These are phyloP conservation scores for Leucoma salicis DNA, from an alignment of 2,888 invertebrate genomes.

Conservation along the genomic window DNA sequence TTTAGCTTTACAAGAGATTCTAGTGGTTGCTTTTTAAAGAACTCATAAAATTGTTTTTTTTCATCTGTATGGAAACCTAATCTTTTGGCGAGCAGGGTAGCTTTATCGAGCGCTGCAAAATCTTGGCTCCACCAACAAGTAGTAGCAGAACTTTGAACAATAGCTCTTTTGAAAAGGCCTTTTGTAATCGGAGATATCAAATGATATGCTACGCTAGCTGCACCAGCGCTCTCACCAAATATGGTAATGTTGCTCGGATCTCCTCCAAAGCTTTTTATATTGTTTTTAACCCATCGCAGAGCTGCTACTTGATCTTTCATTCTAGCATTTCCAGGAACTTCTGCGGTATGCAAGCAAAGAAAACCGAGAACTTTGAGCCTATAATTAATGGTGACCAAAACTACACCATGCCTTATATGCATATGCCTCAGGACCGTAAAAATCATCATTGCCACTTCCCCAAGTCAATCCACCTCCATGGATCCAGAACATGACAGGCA, in stretches of 20 bases:
- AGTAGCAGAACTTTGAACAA: slow-evolving; percentile 86
- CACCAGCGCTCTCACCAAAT: slow-evolving; percentile 72
- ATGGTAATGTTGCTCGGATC: slow-evolving; percentile 66
- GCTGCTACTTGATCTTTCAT: slow-evolving; percentile 74
- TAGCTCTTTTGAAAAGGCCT: slow-evolving; percentile 72
- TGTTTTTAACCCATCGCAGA: slow-evolving; percentile 61
- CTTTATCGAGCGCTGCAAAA: slow-evolving; percentile 72
- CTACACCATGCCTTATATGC: slow-evolving; percentile 53
- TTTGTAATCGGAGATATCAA: slow-evolving; percentile 68
- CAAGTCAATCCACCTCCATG: slow-evolving; percentile 57
- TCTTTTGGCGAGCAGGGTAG: slow-evolving; percentile 43
- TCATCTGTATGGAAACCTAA: slow-evolving; percentile 54
- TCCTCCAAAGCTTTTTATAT: slow-evolving; percentile 64
- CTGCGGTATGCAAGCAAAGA: slow-evolving; percentile 58
- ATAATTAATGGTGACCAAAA: slow-evolving; percentile 68
- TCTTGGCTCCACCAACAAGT: slow-evolving; percentile 76
- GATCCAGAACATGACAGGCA: slow-evolving; percentile 66
- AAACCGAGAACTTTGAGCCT: slow-evolving; percentile 64
- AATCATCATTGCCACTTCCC: slow-evolving; percentile 56
- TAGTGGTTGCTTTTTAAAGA: slow-evolving; percentile 48
- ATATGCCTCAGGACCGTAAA: slow-evolving; percentile 66
- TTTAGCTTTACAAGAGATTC: slow-evolving; percentile 37
- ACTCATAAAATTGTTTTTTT: slow-evolving; percentile 48
- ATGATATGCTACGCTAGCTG: slow-evolving; percentile 51
- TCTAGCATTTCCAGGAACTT: slow-evolving; percentile 70